A percentile compares a stretch with the other conserved stretches of the same genome.
phyloP scores from a whole-genome alignment of 2,888 invertebrate species.

The Synanthedon andrenaeformis region DNA sequence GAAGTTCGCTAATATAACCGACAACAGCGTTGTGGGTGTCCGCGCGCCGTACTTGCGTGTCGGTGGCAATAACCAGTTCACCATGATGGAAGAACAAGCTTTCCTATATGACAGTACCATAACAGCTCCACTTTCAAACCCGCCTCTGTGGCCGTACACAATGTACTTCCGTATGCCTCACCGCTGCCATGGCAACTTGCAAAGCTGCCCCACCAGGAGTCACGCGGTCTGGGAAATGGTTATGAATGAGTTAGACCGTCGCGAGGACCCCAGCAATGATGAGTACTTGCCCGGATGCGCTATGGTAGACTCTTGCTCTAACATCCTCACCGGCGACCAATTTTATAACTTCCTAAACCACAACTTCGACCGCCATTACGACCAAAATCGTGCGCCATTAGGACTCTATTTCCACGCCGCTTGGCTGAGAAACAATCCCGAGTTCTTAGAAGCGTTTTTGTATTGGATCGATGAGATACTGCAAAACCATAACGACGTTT shows the following conservation, averaged over 20 bases:
- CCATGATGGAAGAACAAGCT: slow-evolving; percentile 97
- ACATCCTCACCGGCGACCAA: slow-evolving; percentile 91
- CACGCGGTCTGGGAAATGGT: slow-evolving; percentile 98
- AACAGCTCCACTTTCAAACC: slow-evolving; percentile 89
- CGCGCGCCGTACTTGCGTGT: slow-evolving; percentile 91
- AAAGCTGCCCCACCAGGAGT: slow-evolving; percentile 90
- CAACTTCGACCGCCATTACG: slow-evolving; percentile 93
- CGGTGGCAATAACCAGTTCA: slow-evolving; percentile 95
- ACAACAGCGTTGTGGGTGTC: slow-evolving; percentile 91
- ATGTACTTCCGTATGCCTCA: slow-evolving; percentile 98
- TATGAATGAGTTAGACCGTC: slow-evolving; percentile 91
- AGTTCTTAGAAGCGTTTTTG: slow-evolving; percentile 90
- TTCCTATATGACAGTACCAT: slow-evolving; percentile 97
- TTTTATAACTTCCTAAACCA: slow-evolving; percentile 95
- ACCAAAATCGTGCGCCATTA: slow-evolving; percentile 88
- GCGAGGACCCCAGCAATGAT: slow-evolving; percentile 90
- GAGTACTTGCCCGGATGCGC: slow-evolving; percentile 92
- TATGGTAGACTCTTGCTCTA: slow-evolving; percentile 96
- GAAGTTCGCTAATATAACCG: slow-evolving; percentile 89
- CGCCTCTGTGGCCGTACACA: slow-evolving; percentile 97
- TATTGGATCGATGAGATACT: slow-evolving; percentile 94
- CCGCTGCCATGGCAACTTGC: slow-evolving; percentile 91
- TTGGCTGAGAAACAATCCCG: slow-evolving; percentile 93
- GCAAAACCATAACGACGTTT: slow-evolving; percentile 88
- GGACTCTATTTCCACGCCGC: slow-evolving; percentile 95